Conservation (phyloP, 1,140 invertebrate species). For the Saccostrea cuccullata region DNA sequence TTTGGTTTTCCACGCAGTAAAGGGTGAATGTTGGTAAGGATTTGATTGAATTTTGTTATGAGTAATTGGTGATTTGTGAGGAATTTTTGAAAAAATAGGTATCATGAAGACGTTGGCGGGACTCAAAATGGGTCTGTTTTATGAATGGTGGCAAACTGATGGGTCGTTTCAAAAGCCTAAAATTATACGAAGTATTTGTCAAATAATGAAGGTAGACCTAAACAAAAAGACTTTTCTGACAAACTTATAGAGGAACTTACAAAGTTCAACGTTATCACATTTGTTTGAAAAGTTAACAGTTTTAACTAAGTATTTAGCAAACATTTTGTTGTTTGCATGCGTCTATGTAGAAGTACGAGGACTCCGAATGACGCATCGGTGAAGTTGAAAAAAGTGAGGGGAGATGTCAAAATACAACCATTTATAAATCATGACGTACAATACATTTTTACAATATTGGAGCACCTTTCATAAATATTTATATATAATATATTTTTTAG, state of each 20-base stretch:
- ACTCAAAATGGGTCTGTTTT: slow-evolving; percentile 35
- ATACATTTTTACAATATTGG: no score
- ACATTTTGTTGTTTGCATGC: not conserved
- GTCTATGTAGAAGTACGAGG: slow-evolving; percentile 2
- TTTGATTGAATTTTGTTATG: not conserved
- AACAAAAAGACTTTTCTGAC: no score
- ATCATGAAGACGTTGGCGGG: slow-evolving; percentile 12
- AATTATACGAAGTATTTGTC: not conserved
- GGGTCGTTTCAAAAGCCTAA: not conserved
- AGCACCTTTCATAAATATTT: no score
- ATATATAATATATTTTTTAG: no score
- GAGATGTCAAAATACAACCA: not conserved
- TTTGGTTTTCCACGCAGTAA: not conserved
- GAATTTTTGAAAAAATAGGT: not conserved
- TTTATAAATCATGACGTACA: no score
- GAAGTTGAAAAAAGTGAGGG: not conserved
- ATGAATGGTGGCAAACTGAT: not conserved
- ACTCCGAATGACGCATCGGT: not conserved
- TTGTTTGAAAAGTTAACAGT: no score
- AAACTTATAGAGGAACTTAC: no score
- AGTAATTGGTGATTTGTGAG: not conserved
- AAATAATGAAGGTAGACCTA: not conserved
- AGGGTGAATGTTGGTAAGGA: not conserved
- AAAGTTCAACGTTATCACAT: no score
- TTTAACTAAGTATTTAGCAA: no score